Base-by-base conservation (phyloP, 2,113 vertebrate species). In the Bucco capensis region DNA sequence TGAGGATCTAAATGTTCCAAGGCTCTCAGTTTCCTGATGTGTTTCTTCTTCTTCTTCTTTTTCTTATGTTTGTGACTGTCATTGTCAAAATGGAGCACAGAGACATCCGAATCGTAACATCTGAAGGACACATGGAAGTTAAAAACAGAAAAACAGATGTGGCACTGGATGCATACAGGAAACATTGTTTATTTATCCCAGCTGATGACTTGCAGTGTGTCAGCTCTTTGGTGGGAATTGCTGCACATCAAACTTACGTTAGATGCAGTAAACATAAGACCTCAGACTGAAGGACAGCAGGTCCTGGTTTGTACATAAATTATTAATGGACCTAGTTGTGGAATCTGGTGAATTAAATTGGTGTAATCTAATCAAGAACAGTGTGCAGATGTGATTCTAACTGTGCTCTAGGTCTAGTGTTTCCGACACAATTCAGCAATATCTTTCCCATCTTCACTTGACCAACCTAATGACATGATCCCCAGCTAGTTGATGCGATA, bases 41-140 rank as follows among this genome's bases (percentile, higher is more conserved):
- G 95, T 51, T 97, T 98, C 96, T 96, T 97, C 92, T 98, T 98
- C 92, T 97, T 97, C 93, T 97, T 98, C 97, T 98, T 99, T 86
- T 98, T 98, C 92, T 98, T 98, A 94, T 96, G 98, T 95, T 97
- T 98, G 71, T 95, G 94, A 77, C 97, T 97, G 92, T 97, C 97
- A 38, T 90, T 58, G 22, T 99, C 98, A 6, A 95, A 91, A 87
- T 80, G 95, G 57, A 93, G 89, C 56, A 94, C 97, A 6, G 97
- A 97, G 14, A 94, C 96, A 53, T 98, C 98, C 8, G 75, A 93
- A 19, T 98, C 98, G 93, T 96, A 83, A 78, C 87, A 81, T 96
- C 96, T 96, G 92, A 71, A 66, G 85, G 60, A 92, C 91, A 83
- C n/a, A 81, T 25, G 70, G 51, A 93, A 83, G 85, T 94, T 83